These are phyloP conservation scores for Eristalis tenax DNA, from an alignment of 2,888 invertebrate genomes.

Conservation along the genomic window DNA sequence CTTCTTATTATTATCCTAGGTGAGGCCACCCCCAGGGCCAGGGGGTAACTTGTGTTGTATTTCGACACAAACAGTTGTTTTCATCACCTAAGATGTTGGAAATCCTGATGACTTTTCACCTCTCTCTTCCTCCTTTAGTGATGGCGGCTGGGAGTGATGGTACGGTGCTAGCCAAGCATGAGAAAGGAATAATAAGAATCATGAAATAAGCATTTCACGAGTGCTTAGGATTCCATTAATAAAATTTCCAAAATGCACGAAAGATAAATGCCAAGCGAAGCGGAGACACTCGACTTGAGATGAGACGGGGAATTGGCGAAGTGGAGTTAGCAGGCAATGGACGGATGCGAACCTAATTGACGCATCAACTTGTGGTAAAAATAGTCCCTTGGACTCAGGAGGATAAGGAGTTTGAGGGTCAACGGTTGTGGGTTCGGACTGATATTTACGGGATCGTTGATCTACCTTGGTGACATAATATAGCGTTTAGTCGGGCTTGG, in stretches of 20 bases:
- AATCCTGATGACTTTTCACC: conserved; percentile 70
- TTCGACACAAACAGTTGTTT: conserved; percentile 55
- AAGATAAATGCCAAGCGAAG: conserved; percentile 58
- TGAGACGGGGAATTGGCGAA: neutral
- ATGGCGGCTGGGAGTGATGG: neutral
- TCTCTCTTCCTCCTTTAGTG: conserved; percentile 12
- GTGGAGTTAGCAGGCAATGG: neutral
- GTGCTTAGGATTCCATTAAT: conserved; percentile 65
- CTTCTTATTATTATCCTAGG: conserved; percentile 66
- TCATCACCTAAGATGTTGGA: conserved; percentile 59
- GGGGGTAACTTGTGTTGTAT: conserved; percentile 29
- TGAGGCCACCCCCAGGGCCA: conserved; percentile 7
- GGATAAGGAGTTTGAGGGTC: no score
- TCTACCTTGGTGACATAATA: no score
- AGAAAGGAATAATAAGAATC: conserved; percentile 62
- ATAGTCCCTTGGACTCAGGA: no score
- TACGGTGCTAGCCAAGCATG: no score
- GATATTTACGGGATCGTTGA: no score
- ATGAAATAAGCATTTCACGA: conserved; percentile 69
- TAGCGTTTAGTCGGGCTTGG: no score
- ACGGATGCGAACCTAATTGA: conserved; percentile 9
- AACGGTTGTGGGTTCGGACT: no score
- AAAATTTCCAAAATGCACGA: conserved; percentile 50
- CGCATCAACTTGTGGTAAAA: no score
- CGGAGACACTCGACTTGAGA: neutral